phyloP scores from a whole-genome alignment of 2,888 invertebrate species.

The Flabesymbios commensalis region DNA sequence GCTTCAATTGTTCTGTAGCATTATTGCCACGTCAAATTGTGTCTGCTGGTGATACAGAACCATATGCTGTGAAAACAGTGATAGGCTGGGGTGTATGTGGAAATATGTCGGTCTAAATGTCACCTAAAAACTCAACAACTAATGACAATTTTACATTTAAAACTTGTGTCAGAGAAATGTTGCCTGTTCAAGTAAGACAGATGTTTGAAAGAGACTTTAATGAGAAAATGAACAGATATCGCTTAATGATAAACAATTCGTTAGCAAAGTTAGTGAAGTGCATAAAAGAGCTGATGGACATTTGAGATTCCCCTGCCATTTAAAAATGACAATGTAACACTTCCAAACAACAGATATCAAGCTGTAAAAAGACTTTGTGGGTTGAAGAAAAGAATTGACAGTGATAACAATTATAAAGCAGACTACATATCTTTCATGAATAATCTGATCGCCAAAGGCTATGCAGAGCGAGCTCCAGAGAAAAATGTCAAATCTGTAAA shows the following conservation, averaged over 20 bases:
- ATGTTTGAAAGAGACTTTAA: not conserved
- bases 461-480: conserved; percentile 11
- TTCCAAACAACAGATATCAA: conserved; percentile 13
- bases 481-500: not conserved
- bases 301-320: conserved; percentile 21
- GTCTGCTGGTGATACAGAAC: too few relatives aligned
- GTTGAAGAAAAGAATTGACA: conserved; percentile 7
- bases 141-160: not conserved
- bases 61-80: too few relatives aligned
- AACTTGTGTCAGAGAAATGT: not conserved
- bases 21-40: too few relatives aligned
- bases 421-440: conserved; percentile 15
- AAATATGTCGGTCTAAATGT: too few relatives aligned
- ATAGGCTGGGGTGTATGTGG: too few relatives aligned
- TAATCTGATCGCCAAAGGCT: conserved; percentile 1
- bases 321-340: not conserved
- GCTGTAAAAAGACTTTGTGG: conserved; percentile 2
- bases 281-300: too few relatives aligned
- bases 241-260: too few relatives aligned
- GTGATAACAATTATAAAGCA: not conserved
- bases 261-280: too few relatives aligned
- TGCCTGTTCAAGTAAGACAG: not conserved
- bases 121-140: too few relatives aligned
- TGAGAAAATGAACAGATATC: too few relatives aligned
- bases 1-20: too few relatives aligned